These are phyloP conservation scores for Melanitta fusca DNA, from an alignment of 2,797 vertebrate genomes.

Conservation along the genomic window DNA sequence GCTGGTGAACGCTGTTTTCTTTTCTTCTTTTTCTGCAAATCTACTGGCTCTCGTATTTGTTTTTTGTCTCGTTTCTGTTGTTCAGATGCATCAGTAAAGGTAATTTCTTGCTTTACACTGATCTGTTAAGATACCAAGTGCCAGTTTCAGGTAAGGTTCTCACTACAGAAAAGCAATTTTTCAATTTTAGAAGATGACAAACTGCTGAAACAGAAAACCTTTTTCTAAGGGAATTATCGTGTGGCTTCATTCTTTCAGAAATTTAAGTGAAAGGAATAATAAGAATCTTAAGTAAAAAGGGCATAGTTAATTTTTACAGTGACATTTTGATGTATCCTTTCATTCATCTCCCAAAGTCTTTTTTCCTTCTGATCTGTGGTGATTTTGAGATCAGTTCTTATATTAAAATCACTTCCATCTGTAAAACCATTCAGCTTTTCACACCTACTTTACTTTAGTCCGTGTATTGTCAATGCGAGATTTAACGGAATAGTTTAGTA, in stretches of 20 bases:
- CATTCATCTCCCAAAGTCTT: conserved; percentile 51
- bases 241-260: conserved; percentile 69
- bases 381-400: conserved; percentile 57
- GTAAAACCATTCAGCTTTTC: conserved; percentile 64
- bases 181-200: conserved; percentile 77
- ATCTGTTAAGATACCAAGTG: conserved; percentile 85
- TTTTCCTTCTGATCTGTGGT: conserved; percentile 45
- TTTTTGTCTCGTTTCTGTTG: conserved; percentile 93
- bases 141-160: conserved; percentile 75
- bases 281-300: conserved; percentile 60
- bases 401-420: conserved; percentile 69
- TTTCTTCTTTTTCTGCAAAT: conserved; percentile 98
- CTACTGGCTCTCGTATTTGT: conserved; percentile 88
- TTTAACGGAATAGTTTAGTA: conserved; percentile 63
- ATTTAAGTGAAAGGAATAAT: conserved; percentile 70
- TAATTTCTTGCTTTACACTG: conserved; percentile 97
- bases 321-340: conserved; percentile 69
- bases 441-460: conserved; percentile 64
- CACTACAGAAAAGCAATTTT: conserved; percentile 75
- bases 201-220: conserved; percentile 74
- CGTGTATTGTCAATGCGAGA: conserved; percentile 21
- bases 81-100: conserved; percentile 89
- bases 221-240: conserved; percentile 66
- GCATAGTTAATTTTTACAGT: conserved; percentile 65
- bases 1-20: conserved; percentile 98